phyloP scores from a whole-genome alignment of 2,888 invertebrate species.

The Fragum fragum region DNA sequence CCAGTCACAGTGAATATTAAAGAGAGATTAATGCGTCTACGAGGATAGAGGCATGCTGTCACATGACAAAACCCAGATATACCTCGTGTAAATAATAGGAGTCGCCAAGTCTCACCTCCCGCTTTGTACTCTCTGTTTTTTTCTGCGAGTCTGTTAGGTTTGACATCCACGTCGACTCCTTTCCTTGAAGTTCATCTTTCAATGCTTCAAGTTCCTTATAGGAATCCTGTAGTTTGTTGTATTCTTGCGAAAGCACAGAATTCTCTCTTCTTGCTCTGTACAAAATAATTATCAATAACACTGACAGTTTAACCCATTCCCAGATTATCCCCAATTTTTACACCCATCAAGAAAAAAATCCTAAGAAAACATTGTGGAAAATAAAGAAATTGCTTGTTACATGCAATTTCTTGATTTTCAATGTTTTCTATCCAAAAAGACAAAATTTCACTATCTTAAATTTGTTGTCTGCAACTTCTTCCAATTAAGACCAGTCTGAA shows the following conservation, averaged over 20 bases:
- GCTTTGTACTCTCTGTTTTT: slow-evolving; percentile 81
- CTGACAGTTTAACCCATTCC: no score
- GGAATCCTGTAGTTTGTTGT: slow-evolving; percentile 85
- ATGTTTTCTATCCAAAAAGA: no score
- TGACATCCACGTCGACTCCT: slow-evolving; percentile 81
- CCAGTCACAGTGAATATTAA: background rate
- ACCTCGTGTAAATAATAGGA: slow-evolving; percentile 38
- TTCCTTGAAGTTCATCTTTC: slow-evolving; percentile 85
- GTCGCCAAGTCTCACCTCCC: slow-evolving; percentile 80
- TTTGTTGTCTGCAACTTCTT: no score
- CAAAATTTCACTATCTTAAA: no score
- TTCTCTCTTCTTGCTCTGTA: slow-evolving; percentile 86
- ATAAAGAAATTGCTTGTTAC: no score
- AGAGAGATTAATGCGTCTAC: background rate
- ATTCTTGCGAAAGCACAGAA: slow-evolving; percentile 84
- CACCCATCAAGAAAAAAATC: no score
- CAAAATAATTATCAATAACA: no score
- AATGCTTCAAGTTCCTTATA: slow-evolving; percentile 84
- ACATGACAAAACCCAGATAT: slow-evolving; percentile 32
- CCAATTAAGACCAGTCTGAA: no score
- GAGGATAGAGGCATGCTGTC: slow-evolving; percentile 27
- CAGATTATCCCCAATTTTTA: no score
- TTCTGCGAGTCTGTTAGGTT: slow-evolving; percentile 86
- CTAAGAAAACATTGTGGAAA: no score
- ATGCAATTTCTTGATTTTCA: no score